A percentile compares a stretch with the other conserved stretches of the same genome.
phyloP scores from a whole-genome alignment of 2,888 invertebrate species.

The Apamea anceps region DNA sequence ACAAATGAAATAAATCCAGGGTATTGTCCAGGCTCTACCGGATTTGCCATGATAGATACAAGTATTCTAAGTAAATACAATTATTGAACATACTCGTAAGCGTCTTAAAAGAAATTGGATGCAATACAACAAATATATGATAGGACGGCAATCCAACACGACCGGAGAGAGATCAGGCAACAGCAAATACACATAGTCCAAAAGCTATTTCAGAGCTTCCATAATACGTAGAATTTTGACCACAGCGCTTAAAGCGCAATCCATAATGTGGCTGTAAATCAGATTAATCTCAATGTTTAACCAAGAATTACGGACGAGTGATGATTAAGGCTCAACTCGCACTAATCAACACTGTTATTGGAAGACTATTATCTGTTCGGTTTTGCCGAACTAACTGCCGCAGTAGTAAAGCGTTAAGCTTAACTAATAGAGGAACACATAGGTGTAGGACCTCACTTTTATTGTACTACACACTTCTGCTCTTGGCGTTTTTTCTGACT shows the following conservation, averaged over 20 bases:
- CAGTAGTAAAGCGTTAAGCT: neutral
- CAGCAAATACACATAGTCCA: constrained; percentile 1
- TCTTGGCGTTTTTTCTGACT: no score
- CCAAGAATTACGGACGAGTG: constrained; percentile 33
- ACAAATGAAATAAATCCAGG: constrained; percentile 80
- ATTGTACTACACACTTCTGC: neutral
- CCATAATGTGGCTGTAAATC: constrained; percentile 22
- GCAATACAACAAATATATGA: constrained; percentile 13
- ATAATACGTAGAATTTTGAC: neutral
- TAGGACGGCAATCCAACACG: no score
- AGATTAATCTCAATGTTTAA: constrained; percentile 51
- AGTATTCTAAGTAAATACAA: constrained; percentile 56
- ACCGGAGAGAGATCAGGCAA: neutral
- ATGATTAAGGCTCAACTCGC: constrained; percentile 26
- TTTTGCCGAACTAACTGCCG: constrained; percentile 11
- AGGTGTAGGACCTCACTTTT: neutral
- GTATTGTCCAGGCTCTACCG: constrained; percentile 67
- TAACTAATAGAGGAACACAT: neutral
- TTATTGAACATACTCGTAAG: constrained; percentile 36
- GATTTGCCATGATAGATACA: constrained; percentile 71
- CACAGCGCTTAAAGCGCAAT: constrained; percentile 26
- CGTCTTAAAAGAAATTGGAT: constrained; percentile 40
- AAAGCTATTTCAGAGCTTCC: constrained; percentile 9
- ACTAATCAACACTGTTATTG: constrained; percentile 51
- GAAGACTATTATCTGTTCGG: constrained; percentile 33